Conservation (phyloP, 2,888 invertebrate species). For the Exocentrus adspersus region DNA sequence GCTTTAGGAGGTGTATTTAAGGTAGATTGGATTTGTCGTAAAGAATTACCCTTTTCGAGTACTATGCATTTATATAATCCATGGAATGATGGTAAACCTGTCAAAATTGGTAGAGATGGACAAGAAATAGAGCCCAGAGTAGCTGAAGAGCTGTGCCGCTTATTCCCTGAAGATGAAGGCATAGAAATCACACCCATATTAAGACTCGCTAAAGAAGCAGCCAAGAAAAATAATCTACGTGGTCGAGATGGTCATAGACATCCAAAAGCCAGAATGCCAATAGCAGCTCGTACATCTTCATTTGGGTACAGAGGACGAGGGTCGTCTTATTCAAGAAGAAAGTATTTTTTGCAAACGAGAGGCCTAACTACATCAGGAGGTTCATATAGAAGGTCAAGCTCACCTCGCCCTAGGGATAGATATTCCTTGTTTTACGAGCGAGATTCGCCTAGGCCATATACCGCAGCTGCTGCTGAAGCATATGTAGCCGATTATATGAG, state of each 20-base stretch:
- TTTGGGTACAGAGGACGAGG: conserved; percentile 67
- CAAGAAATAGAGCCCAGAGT: conserved; percentile 97
- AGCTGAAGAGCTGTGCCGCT: conserved; percentile 91
- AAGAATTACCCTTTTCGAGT: conserved; percentile 91
- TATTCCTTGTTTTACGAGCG: conserved; percentile 73
- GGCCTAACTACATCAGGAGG: conserved; percentile 68
- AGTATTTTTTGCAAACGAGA: conserved; percentile 73
- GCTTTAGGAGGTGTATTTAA: conserved; percentile 96
- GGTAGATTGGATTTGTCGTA: conserved; percentile 92
- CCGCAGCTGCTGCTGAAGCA: conserved; percentile 79
- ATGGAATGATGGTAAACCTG: conserved; percentile 98
- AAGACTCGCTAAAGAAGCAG: conserved; percentile 85
- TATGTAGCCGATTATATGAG: conserved; percentile 91
- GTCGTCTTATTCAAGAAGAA: conserved; percentile 68
- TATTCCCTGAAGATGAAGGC: conserved; percentile 93
- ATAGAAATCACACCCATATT: conserved; percentile 90
- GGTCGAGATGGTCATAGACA: conserved; percentile 64
- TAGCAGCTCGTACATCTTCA: conserved; percentile 64
- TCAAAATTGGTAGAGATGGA: conserved; percentile 98
- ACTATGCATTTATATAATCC: conserved; percentile 95
- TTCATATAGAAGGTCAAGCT: conserved; percentile 69
- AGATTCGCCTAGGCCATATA: conserved; percentile 64
- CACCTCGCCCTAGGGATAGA: conserved; percentile 67
- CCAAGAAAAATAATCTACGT: conserved; percentile 65
- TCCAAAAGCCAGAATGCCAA: conserved; percentile 62